These are phyloP conservation scores for Setipinna tenuifilis DNA, from an alignment of 2,797 vertebrate genomes.

Conservation along the genomic window DNA sequence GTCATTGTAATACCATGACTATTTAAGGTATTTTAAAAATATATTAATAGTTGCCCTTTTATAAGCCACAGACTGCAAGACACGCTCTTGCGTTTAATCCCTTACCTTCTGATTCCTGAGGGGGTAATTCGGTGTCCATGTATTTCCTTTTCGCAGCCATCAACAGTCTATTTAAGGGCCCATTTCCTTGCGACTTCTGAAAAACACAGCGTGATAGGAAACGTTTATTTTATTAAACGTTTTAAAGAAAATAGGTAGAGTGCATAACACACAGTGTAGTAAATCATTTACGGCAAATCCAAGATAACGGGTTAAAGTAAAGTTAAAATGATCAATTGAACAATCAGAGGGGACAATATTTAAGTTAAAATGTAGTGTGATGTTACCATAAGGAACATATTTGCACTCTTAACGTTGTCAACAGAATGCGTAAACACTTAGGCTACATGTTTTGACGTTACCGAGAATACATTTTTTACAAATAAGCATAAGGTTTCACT, in stretches of 20 bases:
- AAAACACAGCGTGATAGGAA: slow-evolving; percentile 32
- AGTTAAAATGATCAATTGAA: neutral
- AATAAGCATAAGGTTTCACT: neutral
- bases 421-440: neutral
- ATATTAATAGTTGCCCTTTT: neutral
- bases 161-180: slow-evolving; percentile 82
- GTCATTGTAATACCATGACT: neutral
- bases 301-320: neutral
- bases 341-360: neutral
- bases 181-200: slow-evolving; percentile 88
- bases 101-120: slow-evolving; percentile 94
- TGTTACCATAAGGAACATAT: neutral
- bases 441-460: neutral
- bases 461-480: neutral
- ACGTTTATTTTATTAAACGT: neutral
- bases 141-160: slow-evolving; percentile 84
- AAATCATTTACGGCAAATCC: neutral
- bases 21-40: neutral
- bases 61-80: slow-evolving; percentile 6
- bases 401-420: slow-evolving; percentile 9
- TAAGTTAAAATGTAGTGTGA: neutral
- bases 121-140: slow-evolving; percentile 86
- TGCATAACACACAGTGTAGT: neutral
- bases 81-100: slow-evolving; percentile 38
- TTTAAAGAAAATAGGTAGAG: neutral